Base-by-base conservation (phyloP, 1,140 invertebrate genomes). In the Heterodera carotae region DNA sequence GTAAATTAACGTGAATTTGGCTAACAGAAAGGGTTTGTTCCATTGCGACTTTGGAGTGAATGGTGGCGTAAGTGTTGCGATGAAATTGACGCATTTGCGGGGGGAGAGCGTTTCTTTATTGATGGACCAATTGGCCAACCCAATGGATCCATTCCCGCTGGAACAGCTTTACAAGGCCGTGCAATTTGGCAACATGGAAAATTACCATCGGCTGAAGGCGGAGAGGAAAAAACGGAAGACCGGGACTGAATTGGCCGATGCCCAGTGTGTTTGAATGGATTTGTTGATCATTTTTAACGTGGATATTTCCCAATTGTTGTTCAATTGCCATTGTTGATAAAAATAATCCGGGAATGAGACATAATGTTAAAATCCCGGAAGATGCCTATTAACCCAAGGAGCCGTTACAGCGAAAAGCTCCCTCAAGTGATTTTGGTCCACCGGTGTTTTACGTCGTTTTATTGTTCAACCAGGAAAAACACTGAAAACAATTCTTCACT, bases 131-230 rank as follows among this genome's bases (percentile, higher is more conserved):
- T 36, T 76, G 15, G 29, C 29, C 53, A 29, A 71, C 12, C 25
- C 22, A n/a, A 71, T 18, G 12, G 74, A 76, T 10, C 18, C 18
- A 6, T 31, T 71, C 34, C 74, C 74, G 22, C 62, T 67, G 18
- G 31, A 15, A 15, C 25, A 70, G 22, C 43, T 76, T 34, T 76
- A 33, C 73, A 76, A 76, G 74, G 33, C n/a, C 4, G 74, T 76
- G 27, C 74, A 7, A 36, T 76, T 76, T 33, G 72, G 72, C 1
- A 68, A 76, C 62, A 8, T 70, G 74, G 31, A 76, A 25, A 34
- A 33, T 66, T 76, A 76, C 62, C 60, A 71, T 22, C 31, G 33
- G 53, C 7, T 2, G 22, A 76, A 76, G 36, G 74, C 77, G 62
- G 64, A 76, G 25, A 67, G 73, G 77, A 76, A 76, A 75, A 12